These are phyloP conservation scores for Nephotettix cincticeps DNA, from an alignment of 1,140 invertebrate genomes.

Conservation along the genomic window DNA sequence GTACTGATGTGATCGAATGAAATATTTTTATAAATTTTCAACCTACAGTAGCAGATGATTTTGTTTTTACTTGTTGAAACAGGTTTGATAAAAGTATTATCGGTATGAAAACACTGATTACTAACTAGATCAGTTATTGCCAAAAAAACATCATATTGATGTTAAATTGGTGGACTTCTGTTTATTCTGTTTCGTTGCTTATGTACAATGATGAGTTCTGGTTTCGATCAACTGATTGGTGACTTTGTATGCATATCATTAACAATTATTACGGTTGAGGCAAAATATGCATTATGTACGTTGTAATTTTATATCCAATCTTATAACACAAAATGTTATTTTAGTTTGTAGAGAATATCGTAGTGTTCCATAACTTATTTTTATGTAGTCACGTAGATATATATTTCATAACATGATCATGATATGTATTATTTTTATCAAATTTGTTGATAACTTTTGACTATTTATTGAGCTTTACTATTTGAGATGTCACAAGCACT, in stretches of 20 bases:
- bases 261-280: slow-evolving; percentile 2
- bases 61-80: not conserved
- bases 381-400: not conserved
- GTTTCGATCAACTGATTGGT: not conserved
- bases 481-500: not conserved
- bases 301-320: not conserved
- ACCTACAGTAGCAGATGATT: not conserved
- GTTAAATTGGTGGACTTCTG: not conserved
- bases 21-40: slow-evolving; percentile 2
- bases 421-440: not conserved
- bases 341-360: not conserved
- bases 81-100: not conserved
- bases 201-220: not conserved
- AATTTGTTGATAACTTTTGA: not conserved
- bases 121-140: not conserved
- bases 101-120: not conserved
- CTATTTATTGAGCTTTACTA: slow-evolving; percentile 1
- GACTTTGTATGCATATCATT: not conserved
- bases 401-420: not conserved
- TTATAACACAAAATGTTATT: not conserved
- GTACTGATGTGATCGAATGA: not conserved
- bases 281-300: not conserved
- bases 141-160: slow-evolving; percentile 9
- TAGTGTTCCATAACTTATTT: slow-evolving; percentile 8
- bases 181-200: not conserved